Conservation (phyloP, 2,888 invertebrate species). For the Drosophila fungiperda region DNA sequence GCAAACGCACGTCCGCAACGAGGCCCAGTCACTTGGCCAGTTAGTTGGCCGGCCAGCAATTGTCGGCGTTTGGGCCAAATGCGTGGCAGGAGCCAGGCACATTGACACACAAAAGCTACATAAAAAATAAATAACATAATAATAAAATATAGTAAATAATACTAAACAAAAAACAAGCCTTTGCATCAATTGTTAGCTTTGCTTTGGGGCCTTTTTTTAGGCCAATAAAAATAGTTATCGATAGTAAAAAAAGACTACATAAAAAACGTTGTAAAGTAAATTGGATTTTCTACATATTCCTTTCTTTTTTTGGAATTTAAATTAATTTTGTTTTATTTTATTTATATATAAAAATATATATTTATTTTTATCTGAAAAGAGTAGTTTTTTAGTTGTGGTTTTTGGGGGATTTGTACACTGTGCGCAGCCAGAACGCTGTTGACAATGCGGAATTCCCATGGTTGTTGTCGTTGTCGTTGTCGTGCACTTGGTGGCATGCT, state of each 20-base stretch:
- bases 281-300: no score
- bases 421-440: constrained; percentile 27
- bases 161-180: not conserved
- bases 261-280: not conserved
- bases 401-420: constrained; percentile 34
- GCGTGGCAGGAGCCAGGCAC: constrained; percentile 39
- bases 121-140: not conserved
- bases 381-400: not conserved
- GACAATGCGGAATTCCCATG: constrained; percentile 67
- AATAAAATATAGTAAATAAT: not conserved
- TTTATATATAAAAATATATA: not conserved
- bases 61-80: constrained; percentile 37
- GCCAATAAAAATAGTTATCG: not conserved
- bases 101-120: constrained; percentile 25
- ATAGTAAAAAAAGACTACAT: not conserved
- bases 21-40: constrained; percentile 23
- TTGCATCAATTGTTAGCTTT: not conserved
- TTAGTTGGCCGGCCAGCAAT: constrained; percentile 37
- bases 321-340: no score
- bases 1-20: constrained; percentile 70
- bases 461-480: constrained; percentile 34
- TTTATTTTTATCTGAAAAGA: not conserved
- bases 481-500: constrained; percentile 48
- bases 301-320: no score
- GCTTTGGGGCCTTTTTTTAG: not conserved